Evolutionary conservation across 1,140 invertebrate genomes (phyloP).

Genomic region (Polypedilum vanderplanki): DNA sequence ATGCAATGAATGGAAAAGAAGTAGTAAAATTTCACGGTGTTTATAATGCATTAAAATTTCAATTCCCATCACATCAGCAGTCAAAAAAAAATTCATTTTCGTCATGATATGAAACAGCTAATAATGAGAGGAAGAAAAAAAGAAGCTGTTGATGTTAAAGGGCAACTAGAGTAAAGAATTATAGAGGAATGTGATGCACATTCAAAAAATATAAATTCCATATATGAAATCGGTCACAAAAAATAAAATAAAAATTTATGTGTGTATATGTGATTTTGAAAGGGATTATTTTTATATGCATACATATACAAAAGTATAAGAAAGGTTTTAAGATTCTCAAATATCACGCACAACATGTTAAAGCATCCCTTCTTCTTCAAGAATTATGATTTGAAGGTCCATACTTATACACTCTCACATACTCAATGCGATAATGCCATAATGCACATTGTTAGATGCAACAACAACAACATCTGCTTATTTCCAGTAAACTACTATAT

Average conservation of each 20-base stretch:
- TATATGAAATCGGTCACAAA: neutral
- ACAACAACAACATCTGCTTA: conserved; percentile 20
- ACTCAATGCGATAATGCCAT: neutral
- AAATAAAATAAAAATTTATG: too few relatives aligned
- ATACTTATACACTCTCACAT: neutral
- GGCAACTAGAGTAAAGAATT: neutral
- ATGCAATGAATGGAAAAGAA: neutral
- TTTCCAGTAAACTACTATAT: neutral
- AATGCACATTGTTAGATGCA: conserved; percentile 24
- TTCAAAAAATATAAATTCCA: neutral
- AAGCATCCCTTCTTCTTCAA: conserved; percentile 16
- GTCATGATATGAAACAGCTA: neutral
- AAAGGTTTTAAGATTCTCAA: neutral
- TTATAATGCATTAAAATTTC: neutral
- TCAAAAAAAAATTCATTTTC: neutral
- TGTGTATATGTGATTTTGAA: neutral
- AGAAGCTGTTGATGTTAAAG: neutral
- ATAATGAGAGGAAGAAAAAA: neutral
- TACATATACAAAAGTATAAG: neutral
- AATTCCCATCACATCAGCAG: neutral
- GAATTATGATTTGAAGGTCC: neutral
- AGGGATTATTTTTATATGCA: neutral
- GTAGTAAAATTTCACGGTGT: neutral
- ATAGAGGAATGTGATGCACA: neutral
- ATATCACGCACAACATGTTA: conserved; percentile 14